A percentile compares a stretch with the other conserved stretches of the same genome.
These are phyloP conservation scores for Desmodus rotundus DNA, from an alignment of 2,113 vertebrate genomes.

Conservation along the genomic window DNA sequence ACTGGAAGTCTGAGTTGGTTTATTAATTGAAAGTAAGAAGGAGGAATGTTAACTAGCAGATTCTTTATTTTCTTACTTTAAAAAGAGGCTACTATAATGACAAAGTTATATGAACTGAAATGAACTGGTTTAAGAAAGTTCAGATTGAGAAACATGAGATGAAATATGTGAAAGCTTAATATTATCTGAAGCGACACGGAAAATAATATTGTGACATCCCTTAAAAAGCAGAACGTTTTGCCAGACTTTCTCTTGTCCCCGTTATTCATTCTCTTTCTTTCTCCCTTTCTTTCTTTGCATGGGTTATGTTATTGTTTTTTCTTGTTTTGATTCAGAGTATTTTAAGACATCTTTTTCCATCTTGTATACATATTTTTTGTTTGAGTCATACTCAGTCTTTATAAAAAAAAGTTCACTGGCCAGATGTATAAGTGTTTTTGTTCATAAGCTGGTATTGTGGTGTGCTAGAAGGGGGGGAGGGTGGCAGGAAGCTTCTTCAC, in stretches of 20 bases:
- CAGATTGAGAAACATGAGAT: conserved; percentile 15
- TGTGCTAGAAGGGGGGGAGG: neutral
- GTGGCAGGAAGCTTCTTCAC: neutral
- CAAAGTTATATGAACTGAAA: conserved; percentile 15
- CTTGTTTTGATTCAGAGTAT: conserved; percentile 65
- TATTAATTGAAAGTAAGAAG: neutral
- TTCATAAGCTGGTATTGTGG: conserved; percentile 43
- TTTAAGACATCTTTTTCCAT: conserved; percentile 69
- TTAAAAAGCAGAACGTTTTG: conserved; percentile 69
- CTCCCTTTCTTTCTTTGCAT: conserved; percentile 72
- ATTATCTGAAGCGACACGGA: conserved; percentile 76
- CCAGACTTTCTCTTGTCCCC: conserved; percentile 70
- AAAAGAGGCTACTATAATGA: conserved; percentile 22
- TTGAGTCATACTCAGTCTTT: conserved; percentile 64
- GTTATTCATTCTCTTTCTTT: conserved; percentile 64
- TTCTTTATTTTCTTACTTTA: conserved; percentile 20
- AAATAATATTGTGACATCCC: conserved; percentile 88
- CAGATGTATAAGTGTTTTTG: conserved; percentile 73
- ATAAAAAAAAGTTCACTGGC: conserved; percentile 65
- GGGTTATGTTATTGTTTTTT: conserved; percentile 65
- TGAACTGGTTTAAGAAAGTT: conserved; percentile 38
- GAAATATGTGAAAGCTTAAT: conserved; percentile 64
- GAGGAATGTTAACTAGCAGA: neutral
- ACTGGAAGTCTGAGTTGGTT: neutral
- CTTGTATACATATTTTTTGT: conserved; percentile 52